Evolutionary conservation across 2,113 vertebrate genomes (phyloP).

Genomic region (Aegotheles bennettii): DNA sequence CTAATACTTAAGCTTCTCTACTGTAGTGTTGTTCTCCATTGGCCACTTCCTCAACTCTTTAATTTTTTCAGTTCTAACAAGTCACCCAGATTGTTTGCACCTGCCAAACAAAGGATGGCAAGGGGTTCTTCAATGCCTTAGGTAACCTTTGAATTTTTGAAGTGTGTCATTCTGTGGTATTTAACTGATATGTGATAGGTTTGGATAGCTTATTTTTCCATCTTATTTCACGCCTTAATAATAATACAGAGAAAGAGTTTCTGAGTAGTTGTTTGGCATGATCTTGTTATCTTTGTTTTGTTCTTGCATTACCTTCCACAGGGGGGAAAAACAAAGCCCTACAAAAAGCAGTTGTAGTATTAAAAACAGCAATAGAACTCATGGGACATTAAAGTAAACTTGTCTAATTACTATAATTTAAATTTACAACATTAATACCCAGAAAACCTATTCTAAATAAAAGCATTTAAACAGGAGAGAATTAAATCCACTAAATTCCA

Average conservation of each 20-base stretch:
- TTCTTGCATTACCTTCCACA: background rate
- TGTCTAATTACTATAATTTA: constrained; percentile 10
- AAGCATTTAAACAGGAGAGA: constrained; percentile 29
- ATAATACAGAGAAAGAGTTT: background rate
- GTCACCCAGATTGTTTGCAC: background rate
- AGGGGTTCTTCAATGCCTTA: background rate
- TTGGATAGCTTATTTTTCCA: background rate
- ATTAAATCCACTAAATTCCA: constrained; percentile 43
- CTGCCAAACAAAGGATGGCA: background rate
- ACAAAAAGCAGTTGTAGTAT: background rate
- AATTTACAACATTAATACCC: constrained; percentile 18
- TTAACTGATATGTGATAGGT: background rate
- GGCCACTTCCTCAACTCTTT: background rate
- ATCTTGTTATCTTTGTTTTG: background rate
- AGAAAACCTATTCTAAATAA: constrained; percentile 35
- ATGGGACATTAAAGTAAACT: background rate
- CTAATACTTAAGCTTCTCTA: background rate
- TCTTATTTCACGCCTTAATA: background rate
- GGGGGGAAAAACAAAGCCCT: background rate
- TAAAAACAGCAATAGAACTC: background rate
- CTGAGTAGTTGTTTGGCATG: background rate
- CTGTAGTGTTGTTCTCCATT: background rate
- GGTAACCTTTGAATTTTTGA: background rate
- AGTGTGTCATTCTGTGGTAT: background rate
- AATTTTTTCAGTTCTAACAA: background rate